phyloP scores from a whole-genome alignment of 2,113 vertebrate species.

The Periophthalmus modestus region DNA sequence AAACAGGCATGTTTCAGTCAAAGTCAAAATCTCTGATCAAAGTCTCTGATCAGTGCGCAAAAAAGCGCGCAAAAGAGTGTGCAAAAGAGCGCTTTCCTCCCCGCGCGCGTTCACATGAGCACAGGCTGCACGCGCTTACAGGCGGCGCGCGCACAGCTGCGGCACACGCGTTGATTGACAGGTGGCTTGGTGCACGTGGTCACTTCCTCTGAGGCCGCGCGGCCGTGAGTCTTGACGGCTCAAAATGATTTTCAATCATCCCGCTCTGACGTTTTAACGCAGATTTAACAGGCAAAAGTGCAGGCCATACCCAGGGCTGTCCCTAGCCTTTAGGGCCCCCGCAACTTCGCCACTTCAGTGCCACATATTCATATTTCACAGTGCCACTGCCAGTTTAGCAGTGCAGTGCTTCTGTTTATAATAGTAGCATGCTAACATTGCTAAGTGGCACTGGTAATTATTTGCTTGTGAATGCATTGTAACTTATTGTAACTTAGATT shows the following conservation, averaged over 20 bases:
- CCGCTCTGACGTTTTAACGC: background rate
- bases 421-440: too few relatives aligned
- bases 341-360: too few relatives aligned
- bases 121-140: background rate
- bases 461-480: too few relatives aligned
- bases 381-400: too few relatives aligned
- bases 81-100: background rate
- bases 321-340: too few relatives aligned
- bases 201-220: background rate
- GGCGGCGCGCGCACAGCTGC: conserved; percentile 64
- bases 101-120: background rate
- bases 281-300: background rate
- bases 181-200: background rate
- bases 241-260: background rate
- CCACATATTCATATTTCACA: too few relatives aligned
- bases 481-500: too few relatives aligned
- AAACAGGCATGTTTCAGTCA: conserved; percentile 70
- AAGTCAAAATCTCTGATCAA: background rate
- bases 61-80: background rate
- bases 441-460: too few relatives aligned
- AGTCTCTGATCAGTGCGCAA: background rate
- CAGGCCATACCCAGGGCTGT: too few relatives aligned
- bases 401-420: too few relatives aligned
- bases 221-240: background rate
- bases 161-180: conserved; percentile 54